phyloP scores from a whole-genome alignment of 2,888 invertebrate genomes.

The Drosophila melanosoma region DNA sequence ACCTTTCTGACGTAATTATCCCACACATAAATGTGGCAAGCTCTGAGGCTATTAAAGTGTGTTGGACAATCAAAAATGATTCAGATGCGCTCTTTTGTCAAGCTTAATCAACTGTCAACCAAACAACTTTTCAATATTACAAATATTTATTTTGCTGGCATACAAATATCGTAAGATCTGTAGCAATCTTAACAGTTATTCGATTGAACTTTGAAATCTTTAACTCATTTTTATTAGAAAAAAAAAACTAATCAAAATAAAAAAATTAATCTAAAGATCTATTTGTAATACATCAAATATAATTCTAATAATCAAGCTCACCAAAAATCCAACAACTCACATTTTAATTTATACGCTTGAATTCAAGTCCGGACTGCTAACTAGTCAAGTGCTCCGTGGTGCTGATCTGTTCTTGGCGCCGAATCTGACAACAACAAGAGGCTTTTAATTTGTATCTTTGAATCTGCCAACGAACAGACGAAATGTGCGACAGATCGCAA shows the following conservation, averaged over 20 bases:
- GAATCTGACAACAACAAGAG: conserved; percentile 15
- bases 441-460: conserved; percentile 34
- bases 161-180: background rate
- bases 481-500: conserved; percentile 82
- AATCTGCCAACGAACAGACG: conserved; percentile 41
- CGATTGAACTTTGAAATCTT: too few relatives aligned
- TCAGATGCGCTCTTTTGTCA: conserved; percentile 12
- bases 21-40: conserved; percentile 37
- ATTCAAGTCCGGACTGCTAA: conserved; percentile 6
- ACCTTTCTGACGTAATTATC: conserved; percentile 18
- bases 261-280: background rate
- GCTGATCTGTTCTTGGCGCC: conserved; percentile 31
- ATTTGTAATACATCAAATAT: background rate
- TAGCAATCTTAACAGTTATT: background rate
- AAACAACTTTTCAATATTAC: background rate
- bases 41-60: conserved; percentile 2
- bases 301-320: background rate
- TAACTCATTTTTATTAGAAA: background rate
- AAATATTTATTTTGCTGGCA: background rate
- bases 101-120: conserved; percentile 11
- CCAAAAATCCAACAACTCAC: conserved; percentile 32
- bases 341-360: conserved; percentile 26
- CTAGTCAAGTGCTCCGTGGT: conserved; percentile 23
- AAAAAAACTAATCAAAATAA: background rate
- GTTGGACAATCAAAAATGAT: conserved; percentile 6